Conservation (phyloP, 1,140 invertebrate genomes). For the Conopomorpha cramerella region DNA sequence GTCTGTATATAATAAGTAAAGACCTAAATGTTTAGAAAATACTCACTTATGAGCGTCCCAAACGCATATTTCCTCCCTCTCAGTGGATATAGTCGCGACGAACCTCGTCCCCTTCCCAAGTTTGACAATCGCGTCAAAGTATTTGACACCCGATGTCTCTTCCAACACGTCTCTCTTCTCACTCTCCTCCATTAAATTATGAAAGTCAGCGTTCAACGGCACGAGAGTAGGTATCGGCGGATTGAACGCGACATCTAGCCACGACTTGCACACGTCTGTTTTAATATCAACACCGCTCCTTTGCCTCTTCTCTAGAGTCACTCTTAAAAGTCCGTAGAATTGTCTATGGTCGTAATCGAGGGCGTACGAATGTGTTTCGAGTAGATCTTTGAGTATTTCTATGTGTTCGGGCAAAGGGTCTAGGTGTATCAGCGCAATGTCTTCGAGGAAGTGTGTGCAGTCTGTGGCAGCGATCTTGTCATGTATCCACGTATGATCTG, state of each 20-base stretch:
- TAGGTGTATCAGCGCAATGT: conserved; percentile 61
- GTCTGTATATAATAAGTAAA: too few species aligned
- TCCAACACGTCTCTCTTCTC: too few species aligned
- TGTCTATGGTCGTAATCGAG: conserved; percentile 77
- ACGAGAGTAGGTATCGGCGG: conserved; percentile 62
- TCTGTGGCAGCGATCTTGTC: conserved; percentile 75
- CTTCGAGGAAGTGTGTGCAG: conserved; percentile 68
- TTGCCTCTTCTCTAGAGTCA: conserved; percentile 56
- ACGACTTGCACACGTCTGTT: conserved; percentile 38
- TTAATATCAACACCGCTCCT: conserved; percentile 28
- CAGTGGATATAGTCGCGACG: conserved; percentile 74
- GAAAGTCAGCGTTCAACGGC: conserved; percentile 44
- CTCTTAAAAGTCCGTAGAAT: conserved; percentile 71
- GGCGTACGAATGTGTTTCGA: conserved; percentile 68
- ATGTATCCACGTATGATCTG: conserved; percentile 73
- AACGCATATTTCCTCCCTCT: conserved; percentile 76
- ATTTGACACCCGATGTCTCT: conserved; percentile 36
- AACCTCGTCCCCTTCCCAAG: conserved; percentile 65
- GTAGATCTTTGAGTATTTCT: conserved; percentile 65
- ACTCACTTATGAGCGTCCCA: too few species aligned
- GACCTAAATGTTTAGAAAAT: too few species aligned
- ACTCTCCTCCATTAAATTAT: conserved; percentile 27
- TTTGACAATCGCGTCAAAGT: conserved; percentile 61
- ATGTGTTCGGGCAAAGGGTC: conserved; percentile 62
- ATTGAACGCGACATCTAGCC: conserved; percentile 40